Evolutionary conservation across 2,888 invertebrate genomes (phyloP).

Genomic region (Heteromurus nitidus): DNA sequence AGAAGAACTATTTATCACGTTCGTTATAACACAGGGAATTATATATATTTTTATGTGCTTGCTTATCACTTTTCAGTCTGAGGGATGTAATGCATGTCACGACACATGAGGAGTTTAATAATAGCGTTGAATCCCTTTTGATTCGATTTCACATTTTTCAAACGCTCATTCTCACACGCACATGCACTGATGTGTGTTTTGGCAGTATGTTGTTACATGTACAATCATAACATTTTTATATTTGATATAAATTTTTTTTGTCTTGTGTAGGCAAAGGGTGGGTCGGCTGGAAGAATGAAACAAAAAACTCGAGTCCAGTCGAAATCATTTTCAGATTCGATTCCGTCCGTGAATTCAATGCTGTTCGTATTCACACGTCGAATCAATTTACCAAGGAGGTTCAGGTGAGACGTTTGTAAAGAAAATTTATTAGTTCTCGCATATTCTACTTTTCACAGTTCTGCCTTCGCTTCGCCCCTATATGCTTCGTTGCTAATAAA

Average conservation of each 20-base stretch:
- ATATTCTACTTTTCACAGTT: not conserved
- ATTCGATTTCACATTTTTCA: constrained; percentile 53
- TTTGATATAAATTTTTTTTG: too few species aligned
- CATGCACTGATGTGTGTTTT: not conserved
- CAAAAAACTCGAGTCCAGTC: constrained; percentile 80
- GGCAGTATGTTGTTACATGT: constrained; percentile 15
- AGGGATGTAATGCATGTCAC: not conserved
- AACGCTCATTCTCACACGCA: too few species aligned
- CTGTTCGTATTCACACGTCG: constrained; percentile 87
- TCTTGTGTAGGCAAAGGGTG: constrained; percentile 84
- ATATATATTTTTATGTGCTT: constrained; percentile 31
- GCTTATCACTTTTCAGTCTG: constrained; percentile 5
- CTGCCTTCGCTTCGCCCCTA: not conserved
- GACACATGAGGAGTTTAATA: constrained; percentile 24
- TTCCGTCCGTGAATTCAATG: constrained; percentile 88
- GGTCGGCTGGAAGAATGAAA: constrained; percentile 93
- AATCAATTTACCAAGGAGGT: constrained; percentile 91
- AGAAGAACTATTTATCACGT: constrained; percentile 67
- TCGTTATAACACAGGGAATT: constrained; percentile 32
- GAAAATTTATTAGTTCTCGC: not conserved
- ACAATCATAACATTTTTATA: constrained; percentile 11
- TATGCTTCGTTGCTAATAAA: too few species aligned
- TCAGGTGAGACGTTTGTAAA: constrained; percentile 78
- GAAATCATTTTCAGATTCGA: constrained; percentile 89
- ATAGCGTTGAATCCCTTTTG: constrained; percentile 45